These are phyloP conservation scores for Pinna nobilis DNA, from an alignment of 1,140 invertebrate genomes.

Conservation along the genomic window DNA sequence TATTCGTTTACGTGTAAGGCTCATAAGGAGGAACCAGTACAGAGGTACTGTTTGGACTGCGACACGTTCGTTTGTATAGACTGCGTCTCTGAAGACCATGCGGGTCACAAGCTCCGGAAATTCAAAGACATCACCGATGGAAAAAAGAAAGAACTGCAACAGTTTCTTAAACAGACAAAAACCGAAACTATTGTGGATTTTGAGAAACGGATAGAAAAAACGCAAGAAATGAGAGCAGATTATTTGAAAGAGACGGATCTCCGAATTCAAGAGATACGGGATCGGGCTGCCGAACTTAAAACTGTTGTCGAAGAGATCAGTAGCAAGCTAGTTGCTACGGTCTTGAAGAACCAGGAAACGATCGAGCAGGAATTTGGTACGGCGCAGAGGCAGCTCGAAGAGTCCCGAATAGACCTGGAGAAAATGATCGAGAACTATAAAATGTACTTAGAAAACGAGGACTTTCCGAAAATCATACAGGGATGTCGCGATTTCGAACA, in stretches of 20 bases:
- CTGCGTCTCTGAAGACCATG: slow-evolving; percentile 9
- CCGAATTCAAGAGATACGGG: neutral
- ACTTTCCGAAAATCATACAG: neutral
- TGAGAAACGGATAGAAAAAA: slow-evolving; percentile 1
- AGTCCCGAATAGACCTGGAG: neutral
- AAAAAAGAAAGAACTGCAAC: slow-evolving; percentile 6
- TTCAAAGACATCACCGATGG: slow-evolving; percentile 7
- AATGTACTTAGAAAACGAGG: neutral
- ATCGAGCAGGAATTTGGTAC: neutral
- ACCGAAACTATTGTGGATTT: slow-evolving; percentile 1
- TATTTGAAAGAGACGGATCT: slow-evolving; percentile 2
- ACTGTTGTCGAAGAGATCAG: neutral
- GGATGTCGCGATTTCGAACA: neutral
- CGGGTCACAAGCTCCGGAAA: slow-evolving; percentile 6
- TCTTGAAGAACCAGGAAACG: neutral
- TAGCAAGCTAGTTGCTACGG: neutral
- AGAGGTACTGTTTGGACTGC: slow-evolving; percentile 1
- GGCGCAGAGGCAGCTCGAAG: neutral
- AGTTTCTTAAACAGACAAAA: slow-evolving; percentile 4
- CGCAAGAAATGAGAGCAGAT: neutral
- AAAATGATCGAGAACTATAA: neutral
- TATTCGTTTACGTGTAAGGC: slow-evolving; percentile 1
- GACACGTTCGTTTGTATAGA: slow-evolving; percentile 3
- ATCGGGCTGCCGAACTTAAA: slow-evolving; percentile 9
- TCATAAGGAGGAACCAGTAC: neutral